Evolutionary conservation across 2,888 invertebrate species (phyloP), one percentile per base, ranked within the genome.

Genomic region (Aethes cnicana): DNA sequence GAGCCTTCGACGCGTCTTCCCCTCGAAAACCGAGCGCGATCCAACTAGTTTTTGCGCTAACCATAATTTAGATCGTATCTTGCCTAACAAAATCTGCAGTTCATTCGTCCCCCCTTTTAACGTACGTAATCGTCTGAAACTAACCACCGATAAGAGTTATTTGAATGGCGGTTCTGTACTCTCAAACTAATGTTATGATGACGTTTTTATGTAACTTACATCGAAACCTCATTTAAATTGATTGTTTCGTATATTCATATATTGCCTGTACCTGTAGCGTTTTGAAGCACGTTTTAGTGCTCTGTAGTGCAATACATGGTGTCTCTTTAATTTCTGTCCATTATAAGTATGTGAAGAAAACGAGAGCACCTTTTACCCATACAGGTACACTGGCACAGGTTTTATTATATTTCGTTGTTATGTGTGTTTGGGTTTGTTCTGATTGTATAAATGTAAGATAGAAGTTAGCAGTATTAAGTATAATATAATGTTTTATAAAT

Each of bases 401-500:
- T 49, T 43, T 36, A 54, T 50, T 43, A 36, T 50, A 50, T 57
- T 26, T 56, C 36, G 28, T 47, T 43, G 26, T 42, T 48, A 30
- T 56, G 62, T 63, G 66, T 71, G 72, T 76, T 72, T 75, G 77
- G 55, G 72, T 77, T 74, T 71, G 68, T 74, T 74, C 43, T 71
- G 69, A 72, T 74, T 81, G 75, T 80, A 74, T 77, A 79, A 74
- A 74, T 73, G 65, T 85, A 84, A 77, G 68, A 74, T 81, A 58
- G 81, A 74, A 65, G 54, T 65, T 81, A 77, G 74, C 61, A 69
- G 65, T 69, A 63, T 64, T 72, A 80, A 69, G 58, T 56, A 63
- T 79, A 73, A 78, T 68, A 72, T 80, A 84, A 84, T 78, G 79
- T 82, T 81, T 76, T 84, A 81, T 84, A 85, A 81, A 85, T 75